These are phyloP conservation scores for Aythya baeri DNA, from an alignment of 2,113 vertebrate genomes.

Conservation along the genomic window DNA sequence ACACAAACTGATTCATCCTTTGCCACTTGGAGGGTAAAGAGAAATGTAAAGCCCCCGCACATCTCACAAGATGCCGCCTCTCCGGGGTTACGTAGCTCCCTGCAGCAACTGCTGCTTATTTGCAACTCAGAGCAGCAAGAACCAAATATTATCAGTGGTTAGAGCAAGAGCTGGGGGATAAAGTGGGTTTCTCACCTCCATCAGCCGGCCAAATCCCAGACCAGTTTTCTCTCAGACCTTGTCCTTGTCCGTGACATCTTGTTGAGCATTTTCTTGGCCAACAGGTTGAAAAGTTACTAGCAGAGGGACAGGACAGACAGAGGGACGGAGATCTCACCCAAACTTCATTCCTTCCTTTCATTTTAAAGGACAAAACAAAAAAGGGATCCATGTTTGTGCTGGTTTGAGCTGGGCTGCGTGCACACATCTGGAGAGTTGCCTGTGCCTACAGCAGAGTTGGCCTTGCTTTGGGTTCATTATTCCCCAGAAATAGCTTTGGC, in stretches of 20 bases:
- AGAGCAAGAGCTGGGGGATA: not conserved
- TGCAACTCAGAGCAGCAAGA: not conserved
- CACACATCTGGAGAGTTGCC: not conserved
- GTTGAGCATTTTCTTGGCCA: not conserved
- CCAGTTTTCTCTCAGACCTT: not conserved
- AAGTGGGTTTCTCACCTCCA: not conserved
- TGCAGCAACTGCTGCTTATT: not conserved
- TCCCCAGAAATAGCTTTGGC: not conserved
- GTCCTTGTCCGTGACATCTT: not conserved
- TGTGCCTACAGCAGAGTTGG: not conserved
- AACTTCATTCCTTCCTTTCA: not conserved
- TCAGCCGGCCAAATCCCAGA: not conserved
- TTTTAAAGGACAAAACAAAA: not conserved
- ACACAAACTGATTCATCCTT: not conserved
- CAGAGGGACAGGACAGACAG: not conserved
- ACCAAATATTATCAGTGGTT: not conserved
- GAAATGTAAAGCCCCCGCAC: not conserved
- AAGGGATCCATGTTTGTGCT: not conserved
- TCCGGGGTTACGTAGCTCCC: not conserved
- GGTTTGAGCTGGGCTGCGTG: not conserved
- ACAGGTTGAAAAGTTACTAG: not conserved
- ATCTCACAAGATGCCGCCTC: not conserved
- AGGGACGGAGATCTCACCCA: not conserved
- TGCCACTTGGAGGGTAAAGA: not conserved
- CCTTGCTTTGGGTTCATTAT: not conserved